These are phyloP conservation scores for Oxyruncus cristatus DNA, from an alignment of 2,113 vertebrate species.

Conservation along the genomic window DNA sequence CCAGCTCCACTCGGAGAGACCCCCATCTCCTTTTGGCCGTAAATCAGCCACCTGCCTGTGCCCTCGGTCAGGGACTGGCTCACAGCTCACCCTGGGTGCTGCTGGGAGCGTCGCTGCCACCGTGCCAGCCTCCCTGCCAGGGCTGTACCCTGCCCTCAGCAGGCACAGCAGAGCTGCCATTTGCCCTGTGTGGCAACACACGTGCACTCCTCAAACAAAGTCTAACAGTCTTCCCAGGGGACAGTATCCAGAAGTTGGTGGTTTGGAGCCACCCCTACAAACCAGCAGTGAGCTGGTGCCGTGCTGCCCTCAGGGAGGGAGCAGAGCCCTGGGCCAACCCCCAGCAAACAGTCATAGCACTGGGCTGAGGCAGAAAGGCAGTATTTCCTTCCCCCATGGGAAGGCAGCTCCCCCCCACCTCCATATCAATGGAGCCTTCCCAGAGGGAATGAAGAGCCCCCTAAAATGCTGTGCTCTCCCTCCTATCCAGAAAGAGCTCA, in stretches of 20 bases:
- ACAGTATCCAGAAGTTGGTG: background rate
- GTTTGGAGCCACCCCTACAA: background rate
- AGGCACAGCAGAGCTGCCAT: background rate
- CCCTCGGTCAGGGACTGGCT: background rate
- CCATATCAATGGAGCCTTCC: background rate
- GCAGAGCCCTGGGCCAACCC: background rate
- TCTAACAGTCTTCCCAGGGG: background rate
- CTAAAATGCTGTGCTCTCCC: background rate
- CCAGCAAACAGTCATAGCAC: background rate
- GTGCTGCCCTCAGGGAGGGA: background rate
- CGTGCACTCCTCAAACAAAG: background rate
- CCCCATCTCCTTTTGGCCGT: slow-evolving; percentile 9
- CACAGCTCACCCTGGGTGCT: background rate
- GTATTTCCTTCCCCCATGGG: background rate
- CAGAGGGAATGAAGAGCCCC: background rate
- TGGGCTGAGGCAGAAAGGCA: background rate
- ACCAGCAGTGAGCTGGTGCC: background rate
- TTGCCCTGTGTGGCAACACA: fast-evolving
- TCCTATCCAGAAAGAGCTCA: background rate
- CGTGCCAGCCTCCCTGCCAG: background rate
- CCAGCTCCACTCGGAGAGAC: slow-evolving; percentile 43
- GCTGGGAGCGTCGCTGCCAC: background rate
- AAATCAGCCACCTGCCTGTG: background rate
- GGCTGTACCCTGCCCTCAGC: background rate
- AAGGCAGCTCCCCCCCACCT: background rate